These are phyloP conservation scores for Thereva unica DNA, from an alignment of 2,888 invertebrate genomes.

Conservation along the genomic window DNA sequence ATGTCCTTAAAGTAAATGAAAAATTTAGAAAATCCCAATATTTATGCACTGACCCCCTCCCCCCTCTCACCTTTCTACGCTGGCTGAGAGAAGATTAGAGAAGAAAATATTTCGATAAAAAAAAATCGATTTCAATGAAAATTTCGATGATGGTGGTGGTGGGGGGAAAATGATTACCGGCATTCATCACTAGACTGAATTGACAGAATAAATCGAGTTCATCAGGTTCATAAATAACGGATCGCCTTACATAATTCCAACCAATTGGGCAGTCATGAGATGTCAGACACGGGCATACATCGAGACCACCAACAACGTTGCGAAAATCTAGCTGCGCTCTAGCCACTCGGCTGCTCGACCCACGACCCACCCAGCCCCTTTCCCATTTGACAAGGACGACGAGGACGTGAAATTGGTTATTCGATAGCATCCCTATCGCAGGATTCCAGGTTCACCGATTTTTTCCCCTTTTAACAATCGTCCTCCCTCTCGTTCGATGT, in stretches of 20 bases:
- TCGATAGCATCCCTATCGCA: conserved; percentile 8
- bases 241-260: conserved; percentile 25
- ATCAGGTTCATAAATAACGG: conserved; percentile 19
- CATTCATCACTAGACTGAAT: background rate
- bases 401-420: conserved; percentile 19
- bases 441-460: background rate
- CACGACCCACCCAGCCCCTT: background rate
- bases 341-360: conserved; percentile 7
- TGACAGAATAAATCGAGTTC: conserved; percentile 13
- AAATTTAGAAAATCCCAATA: too few species aligned
- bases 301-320: conserved; percentile 4
- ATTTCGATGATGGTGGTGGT: too few species aligned
- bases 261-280: conserved; percentile 26
- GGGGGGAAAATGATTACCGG: conserved; percentile 1
- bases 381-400: too few species aligned
- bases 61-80: too few species aligned
- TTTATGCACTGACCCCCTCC: too few species aligned
- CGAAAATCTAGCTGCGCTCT: conserved; percentile 12
- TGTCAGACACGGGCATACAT: conserved; percentile 15
- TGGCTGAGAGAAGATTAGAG: too few species aligned
- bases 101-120: too few species aligned
- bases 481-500: background rate
- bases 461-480: background rate
- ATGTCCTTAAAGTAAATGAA: too few species aligned
- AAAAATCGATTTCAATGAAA: too few species aligned